A percentile compares a stretch with the other conserved stretches of the same genome.
Conservation (phyloP, 2,797 vertebrate genomes). For the Sebastes steindachneri region DNA sequence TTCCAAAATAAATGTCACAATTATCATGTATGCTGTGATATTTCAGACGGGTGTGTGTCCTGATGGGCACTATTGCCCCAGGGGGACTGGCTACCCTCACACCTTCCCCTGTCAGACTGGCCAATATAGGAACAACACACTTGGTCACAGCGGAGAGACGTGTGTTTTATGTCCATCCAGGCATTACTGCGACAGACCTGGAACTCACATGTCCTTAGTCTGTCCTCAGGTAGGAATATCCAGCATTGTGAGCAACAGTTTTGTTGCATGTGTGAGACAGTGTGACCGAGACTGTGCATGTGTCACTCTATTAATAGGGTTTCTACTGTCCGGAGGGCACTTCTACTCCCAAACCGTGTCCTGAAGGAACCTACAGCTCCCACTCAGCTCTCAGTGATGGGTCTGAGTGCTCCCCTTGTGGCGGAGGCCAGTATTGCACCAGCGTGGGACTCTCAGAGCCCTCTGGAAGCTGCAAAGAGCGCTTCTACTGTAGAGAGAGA, state of each 20-base stretch:
- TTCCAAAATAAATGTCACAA: neutral
- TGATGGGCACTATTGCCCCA: conserved; percentile 86
- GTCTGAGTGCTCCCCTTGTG: conserved; percentile 84
- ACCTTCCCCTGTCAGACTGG: conserved; percentile 87
- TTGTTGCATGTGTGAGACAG: neutral
- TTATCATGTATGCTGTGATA: neutral
- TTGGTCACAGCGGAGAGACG: conserved; percentile 66
- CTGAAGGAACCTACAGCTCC: conserved; percentile 82
- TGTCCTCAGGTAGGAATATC: conserved; percentile 83
- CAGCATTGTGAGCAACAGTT: neutral
- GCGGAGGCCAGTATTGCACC: conserved; percentile 84
- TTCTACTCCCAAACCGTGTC: conserved; percentile 81
- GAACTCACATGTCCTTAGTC: conserved; percentile 76
- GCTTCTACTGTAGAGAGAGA: conserved; percentile 88
- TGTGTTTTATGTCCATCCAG: conserved; percentile 85
- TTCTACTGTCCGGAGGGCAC: conserved; percentile 86
- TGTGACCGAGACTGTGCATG: neutral
- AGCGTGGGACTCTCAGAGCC: conserved; percentile 80
- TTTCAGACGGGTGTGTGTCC: conserved; percentile 88
- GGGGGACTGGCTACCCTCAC: conserved; percentile 86
- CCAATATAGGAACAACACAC: conserved; percentile 85
- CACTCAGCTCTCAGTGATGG: conserved; percentile 71
- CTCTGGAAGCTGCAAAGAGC: conserved; percentile 85
- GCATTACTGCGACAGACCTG: conserved; percentile 83
- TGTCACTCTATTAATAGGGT: conserved; percentile 74